Conservation (phyloP, 2,113 vertebrate species). For the Nothoprocta pentlandii region DNA sequence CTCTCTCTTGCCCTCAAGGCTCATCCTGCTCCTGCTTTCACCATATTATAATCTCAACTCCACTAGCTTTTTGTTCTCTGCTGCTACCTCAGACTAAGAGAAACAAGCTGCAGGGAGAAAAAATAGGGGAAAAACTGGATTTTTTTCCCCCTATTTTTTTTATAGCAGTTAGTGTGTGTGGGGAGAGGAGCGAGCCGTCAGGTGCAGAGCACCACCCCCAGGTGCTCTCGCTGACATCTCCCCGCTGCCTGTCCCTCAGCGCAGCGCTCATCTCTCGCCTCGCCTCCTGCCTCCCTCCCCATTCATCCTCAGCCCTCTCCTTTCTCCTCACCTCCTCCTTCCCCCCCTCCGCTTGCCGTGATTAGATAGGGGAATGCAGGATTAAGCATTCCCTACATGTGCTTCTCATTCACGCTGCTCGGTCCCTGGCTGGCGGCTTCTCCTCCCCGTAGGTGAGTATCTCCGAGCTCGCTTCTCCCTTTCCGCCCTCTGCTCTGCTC, state of each 20-base stretch:
- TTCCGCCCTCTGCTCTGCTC: constrained; percentile 47
- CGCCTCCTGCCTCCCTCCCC: constrained; percentile 26
- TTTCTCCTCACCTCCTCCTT: constrained; percentile 29
- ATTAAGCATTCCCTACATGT: not conserved
- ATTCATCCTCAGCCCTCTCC: not conserved
- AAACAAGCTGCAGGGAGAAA: not conserved
- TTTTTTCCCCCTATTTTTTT: not conserved
- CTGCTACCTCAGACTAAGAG: not conserved
- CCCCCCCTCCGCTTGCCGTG: constrained; percentile 11
- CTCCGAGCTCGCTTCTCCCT: constrained; percentile 25
- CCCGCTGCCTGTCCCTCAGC: not conserved
- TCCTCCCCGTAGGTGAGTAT: constrained; percentile 21
- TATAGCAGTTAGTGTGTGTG: not conserved
- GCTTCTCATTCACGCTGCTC: not conserved
- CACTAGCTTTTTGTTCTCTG: not conserved
- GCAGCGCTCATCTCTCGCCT: not conserved
- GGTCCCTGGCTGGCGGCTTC: constrained; percentile 43
- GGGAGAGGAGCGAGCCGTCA: not conserved
- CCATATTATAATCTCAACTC: not conserved
- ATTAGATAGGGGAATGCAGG: constrained; percentile 25
- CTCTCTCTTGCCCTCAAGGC: not conserved
- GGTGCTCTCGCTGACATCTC: not conserved
- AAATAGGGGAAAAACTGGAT: not conserved
- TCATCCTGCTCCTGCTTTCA: not conserved
- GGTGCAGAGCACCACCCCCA: constrained; percentile 29